phyloP scores from a whole-genome alignment of 2,797 vertebrate species.

The Spondyliosoma cantharus region DNA sequence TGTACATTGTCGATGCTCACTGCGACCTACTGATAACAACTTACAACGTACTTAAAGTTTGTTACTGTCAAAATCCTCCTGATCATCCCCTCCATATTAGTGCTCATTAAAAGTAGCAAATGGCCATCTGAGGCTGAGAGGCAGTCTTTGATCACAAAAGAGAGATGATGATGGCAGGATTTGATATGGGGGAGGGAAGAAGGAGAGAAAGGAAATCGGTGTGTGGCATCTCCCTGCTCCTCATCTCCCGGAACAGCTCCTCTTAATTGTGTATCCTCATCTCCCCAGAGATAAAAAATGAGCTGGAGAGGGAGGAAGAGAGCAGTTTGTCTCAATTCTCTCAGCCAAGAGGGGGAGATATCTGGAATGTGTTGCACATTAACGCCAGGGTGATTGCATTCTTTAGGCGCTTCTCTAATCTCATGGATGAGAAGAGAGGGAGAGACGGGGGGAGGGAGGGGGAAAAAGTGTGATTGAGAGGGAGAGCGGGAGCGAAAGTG shows the following conservation, averaged over 20 bases:
- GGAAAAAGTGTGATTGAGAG: slow-evolving; percentile 69
- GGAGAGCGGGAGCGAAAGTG: slow-evolving; percentile 66
- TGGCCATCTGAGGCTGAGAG: slow-evolving; percentile 79
- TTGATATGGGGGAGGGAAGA: slow-evolving; percentile 75
- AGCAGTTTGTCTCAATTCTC: slow-evolving; percentile 83
- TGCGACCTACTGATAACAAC: slow-evolving; percentile 78
- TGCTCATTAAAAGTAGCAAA: slow-evolving; percentile 82
- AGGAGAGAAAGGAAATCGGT: slow-evolving; percentile 75
- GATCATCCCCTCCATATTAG: slow-evolving; percentile 80
- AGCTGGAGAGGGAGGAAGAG: slow-evolving; percentile 81
- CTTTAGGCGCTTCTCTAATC: slow-evolving; percentile 82
- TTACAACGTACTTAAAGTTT: slow-evolving; percentile 78
- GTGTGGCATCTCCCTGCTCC: slow-evolving; percentile 76
- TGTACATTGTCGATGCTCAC: slow-evolving; percentile 62
- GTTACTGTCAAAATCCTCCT: slow-evolving; percentile 78
- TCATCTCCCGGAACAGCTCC: slow-evolving; percentile 78
- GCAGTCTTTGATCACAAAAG: slow-evolving; percentile 80
- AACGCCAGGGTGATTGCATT: slow-evolving; percentile 83
- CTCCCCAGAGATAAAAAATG: slow-evolving; percentile 81
- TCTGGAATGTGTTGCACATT: slow-evolving; percentile 82
- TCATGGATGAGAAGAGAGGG: slow-evolving; percentile 83
- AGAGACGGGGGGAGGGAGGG: background rate
- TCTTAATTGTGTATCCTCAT: slow-evolving; percentile 84
- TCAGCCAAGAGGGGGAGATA: slow-evolving; percentile 80
- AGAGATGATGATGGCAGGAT: slow-evolving; percentile 78